phyloP scores from a whole-genome alignment of 2,113 vertebrate genomes.

The Hypomesus transpacificus region DNA sequence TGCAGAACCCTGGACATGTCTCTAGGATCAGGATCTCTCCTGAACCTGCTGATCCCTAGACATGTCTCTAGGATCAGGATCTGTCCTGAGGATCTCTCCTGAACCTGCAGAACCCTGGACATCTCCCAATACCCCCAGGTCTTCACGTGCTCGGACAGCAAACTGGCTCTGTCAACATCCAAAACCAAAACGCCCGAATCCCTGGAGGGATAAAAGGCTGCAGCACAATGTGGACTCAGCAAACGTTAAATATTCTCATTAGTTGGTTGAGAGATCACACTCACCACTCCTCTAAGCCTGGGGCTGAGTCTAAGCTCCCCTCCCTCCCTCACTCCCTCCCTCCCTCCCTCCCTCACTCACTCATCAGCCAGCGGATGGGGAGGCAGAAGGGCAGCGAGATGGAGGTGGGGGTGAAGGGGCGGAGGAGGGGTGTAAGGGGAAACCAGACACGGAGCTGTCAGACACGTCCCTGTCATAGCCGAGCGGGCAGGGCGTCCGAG shows the following conservation, averaged over 20 bases:
- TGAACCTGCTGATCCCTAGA: background rate
- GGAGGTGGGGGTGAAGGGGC: background rate
- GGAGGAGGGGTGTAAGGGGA: background rate
- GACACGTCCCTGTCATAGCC: slow-evolving; percentile 44
- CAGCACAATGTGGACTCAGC: slow-evolving; percentile 62
- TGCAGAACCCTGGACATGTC: no score
- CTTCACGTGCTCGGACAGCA: no score
- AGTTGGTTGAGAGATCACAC: slow-evolving; percentile 59
- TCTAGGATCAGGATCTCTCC: no score
- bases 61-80: no score
- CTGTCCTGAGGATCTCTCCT: no score
- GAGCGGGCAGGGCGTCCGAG: slow-evolving; percentile 26
- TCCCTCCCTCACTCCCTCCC: background rate
- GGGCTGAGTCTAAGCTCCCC: slow-evolving; percentile 24
- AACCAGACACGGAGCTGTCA: slow-evolving; percentile 21
- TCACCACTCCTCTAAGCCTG: slow-evolving; percentile 28
- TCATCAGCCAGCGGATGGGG: background rate
- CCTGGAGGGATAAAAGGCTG: slow-evolving; percentile 58
- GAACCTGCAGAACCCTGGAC: background rate
- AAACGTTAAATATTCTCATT: slow-evolving; percentile 73
- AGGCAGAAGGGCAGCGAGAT: background rate
- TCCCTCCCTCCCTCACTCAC: background rate
- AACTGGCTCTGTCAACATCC: slow-evolving; percentile 47
- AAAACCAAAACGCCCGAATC: slow-evolving; percentile 32
- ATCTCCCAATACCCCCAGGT: slow-evolving; percentile 3